These are phyloP conservation scores for Calyptomena viridis DNA, from an alignment of 2,113 vertebrate genomes.

Conservation along the genomic window DNA sequence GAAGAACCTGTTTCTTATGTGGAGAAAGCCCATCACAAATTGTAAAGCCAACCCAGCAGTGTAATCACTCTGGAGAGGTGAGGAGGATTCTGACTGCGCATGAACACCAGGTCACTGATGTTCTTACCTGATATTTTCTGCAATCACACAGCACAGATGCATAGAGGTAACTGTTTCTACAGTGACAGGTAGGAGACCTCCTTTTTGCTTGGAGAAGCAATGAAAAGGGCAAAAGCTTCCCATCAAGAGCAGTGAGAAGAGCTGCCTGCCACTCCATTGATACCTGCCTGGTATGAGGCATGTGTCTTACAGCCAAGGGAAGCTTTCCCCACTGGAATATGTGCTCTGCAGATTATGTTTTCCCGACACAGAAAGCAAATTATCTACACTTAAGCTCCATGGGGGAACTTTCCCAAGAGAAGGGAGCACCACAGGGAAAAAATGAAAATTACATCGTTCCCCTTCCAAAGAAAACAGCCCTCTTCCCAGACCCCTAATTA, in stretches of 20 bases:
- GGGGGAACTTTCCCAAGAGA: neutral
- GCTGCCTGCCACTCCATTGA: rapidly evolving
- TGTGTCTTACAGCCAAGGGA: neutral
- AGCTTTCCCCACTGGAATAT: rapidly evolving
- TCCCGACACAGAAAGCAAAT: neutral
- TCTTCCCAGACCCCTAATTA: neutral
- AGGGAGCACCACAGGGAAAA: neutral
- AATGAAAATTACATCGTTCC: neutral
- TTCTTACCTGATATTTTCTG: neutral
- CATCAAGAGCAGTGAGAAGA: rapidly evolving
- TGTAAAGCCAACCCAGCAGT: rapidly evolving
- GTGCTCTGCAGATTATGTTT: rapidly evolving
- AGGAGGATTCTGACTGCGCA: rapidly evolving
- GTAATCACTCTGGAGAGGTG: rapidly evolving
- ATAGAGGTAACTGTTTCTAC: neutral
- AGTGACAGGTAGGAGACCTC: neutral
- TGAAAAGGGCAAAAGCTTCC: neutral
- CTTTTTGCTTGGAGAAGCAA: neutral
- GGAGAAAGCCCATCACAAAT: neutral
- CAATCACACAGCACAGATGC: neutral
- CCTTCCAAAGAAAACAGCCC: neutral
- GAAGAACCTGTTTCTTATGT: neutral
- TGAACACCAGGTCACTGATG: neutral
- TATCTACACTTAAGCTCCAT: neutral
- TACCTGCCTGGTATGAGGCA: neutral